A percentile compares a stretch with the other conserved stretches of the same genome.
Evolutionary conservation across 2,888 invertebrate species (phyloP).

Genomic region (Hermaeophaga mercurialis): DNA sequence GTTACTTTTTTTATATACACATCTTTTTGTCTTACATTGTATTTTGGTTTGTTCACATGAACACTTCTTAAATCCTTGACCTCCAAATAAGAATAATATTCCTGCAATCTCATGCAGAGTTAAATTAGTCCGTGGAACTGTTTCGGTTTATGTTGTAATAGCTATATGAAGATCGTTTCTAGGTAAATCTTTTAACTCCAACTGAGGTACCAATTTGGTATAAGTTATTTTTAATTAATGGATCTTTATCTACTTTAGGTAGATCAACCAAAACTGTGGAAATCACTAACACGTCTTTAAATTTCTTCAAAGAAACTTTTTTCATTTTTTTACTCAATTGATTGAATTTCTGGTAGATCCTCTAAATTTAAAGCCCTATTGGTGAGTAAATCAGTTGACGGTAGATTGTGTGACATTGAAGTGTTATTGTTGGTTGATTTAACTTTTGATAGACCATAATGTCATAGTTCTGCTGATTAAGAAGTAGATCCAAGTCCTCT

Average conservation of each 20-base stretch:
- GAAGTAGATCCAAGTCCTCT: too few species aligned
- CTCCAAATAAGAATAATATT: conserved; percentile 37
- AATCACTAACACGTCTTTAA: too few species aligned
- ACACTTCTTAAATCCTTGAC: conserved; percentile 35
- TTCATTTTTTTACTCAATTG: too few species aligned
- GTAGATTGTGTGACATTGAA: conserved; percentile 6
- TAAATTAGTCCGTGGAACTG: conserved; percentile 9
- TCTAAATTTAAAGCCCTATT: conserved; percentile 4
- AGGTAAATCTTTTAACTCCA: conserved; percentile 4
- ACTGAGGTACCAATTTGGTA: conserved; percentile 15
- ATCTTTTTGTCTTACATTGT: conserved; percentile 15
- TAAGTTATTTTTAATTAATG: conserved; percentile 22
- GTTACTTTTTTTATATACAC: background rate
- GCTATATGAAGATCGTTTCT: conserved; percentile 16
- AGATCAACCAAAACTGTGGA: too few species aligned
- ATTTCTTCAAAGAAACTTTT: too few species aligned
- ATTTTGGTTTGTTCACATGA: conserved; percentile 30
- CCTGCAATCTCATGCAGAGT: conserved; percentile 25
- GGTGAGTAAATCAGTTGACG: conserved; percentile 1
- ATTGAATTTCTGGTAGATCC: background rate
- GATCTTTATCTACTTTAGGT: too few species aligned
- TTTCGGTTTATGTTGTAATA: conserved; percentile 10
- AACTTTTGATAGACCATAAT: conserved; percentile 7
- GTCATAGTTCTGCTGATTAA: too few species aligned
- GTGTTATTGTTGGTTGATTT: conserved; percentile 10